Conservation (phyloP, 2,888 invertebrate species). For the Cerceris rybyensis region DNA sequence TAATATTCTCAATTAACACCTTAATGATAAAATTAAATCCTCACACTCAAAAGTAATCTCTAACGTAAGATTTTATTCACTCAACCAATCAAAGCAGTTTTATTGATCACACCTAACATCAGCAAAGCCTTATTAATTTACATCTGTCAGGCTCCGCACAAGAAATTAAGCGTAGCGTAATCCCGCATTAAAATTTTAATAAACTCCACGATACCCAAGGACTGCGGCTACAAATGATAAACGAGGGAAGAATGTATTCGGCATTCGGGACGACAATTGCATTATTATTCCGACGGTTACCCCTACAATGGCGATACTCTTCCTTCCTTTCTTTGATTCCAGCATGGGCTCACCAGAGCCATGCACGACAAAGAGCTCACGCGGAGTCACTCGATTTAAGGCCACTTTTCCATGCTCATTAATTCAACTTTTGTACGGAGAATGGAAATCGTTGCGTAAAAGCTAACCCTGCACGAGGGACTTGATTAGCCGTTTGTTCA, state of each 20-base stretch:
- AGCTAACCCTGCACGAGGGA: constrained; percentile 16
- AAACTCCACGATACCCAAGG: constrained; percentile 12
- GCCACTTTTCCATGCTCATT: constrained; percentile 22
- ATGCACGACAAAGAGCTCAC: constrained; percentile 56
- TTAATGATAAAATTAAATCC: too few species aligned
- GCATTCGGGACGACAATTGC: constrained; percentile 60
- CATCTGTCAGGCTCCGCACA: background rate
- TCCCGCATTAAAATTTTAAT: constrained; percentile 24
- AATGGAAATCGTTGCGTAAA: constrained; percentile 33
- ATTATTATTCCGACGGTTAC: constrained; percentile 63
- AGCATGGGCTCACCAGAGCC: constrained; percentile 31
- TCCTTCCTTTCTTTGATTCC: constrained; percentile 63
- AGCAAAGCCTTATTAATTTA: too few species aligned
- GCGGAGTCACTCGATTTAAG: constrained; percentile 34
- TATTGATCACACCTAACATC: too few species aligned
- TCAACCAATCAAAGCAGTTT: too few species aligned
- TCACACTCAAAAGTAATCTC: too few species aligned
- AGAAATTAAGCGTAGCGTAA: background rate
- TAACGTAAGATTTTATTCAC: too few species aligned
- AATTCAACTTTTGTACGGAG: constrained; percentile 32
- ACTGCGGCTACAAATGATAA: constrained; percentile 36
- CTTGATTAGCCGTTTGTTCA: constrained; percentile 12
- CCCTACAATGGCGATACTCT: constrained; percentile 58
- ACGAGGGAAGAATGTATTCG: constrained; percentile 45
- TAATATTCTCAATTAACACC: too few species aligned